Conservation (phyloP, 2,113 vertebrate genomes). For the Hyperoodon ampullatus region DNA sequence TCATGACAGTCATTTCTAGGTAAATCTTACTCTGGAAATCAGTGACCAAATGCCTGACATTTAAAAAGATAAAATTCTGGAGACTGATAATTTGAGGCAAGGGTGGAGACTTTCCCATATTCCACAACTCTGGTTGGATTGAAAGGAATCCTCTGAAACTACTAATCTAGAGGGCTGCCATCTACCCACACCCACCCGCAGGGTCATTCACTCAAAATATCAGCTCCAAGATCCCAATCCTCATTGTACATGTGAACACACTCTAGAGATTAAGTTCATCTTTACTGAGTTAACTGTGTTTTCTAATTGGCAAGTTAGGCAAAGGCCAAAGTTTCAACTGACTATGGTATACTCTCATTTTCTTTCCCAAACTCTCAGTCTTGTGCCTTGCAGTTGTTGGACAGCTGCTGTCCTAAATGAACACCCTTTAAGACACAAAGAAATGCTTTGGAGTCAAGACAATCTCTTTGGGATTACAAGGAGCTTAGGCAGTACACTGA, state of each 20-base stretch:
- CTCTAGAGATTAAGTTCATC: not conserved
- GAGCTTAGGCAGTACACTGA: not conserved
- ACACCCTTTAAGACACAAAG: not conserved
- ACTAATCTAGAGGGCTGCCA: not conserved
- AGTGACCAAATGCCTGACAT: constrained; percentile 51
- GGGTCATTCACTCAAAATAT: not conserved
- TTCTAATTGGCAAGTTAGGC: not conserved
- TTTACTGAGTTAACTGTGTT: not conserved
- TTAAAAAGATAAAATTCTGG: constrained; percentile 42
- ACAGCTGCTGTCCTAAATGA: not conserved
- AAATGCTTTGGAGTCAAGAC: not conserved
- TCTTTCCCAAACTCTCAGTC: not conserved
- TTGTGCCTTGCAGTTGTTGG: not conserved
- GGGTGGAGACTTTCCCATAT: not conserved
- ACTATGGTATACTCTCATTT: not conserved
- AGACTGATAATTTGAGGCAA: not conserved
- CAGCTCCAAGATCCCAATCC: not conserved
- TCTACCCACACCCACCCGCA: not conserved
- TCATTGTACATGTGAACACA: not conserved
- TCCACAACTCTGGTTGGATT: not conserved
- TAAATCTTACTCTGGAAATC: constrained; percentile 38
- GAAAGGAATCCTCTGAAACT: not conserved
- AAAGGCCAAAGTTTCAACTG: not conserved
- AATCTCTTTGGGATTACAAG: not conserved
- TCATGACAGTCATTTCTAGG: constrained; percentile 66